Evolutionary conservation across 2,888 invertebrate species (phyloP).

Genomic region (Calliopum simillimum): DNA sequence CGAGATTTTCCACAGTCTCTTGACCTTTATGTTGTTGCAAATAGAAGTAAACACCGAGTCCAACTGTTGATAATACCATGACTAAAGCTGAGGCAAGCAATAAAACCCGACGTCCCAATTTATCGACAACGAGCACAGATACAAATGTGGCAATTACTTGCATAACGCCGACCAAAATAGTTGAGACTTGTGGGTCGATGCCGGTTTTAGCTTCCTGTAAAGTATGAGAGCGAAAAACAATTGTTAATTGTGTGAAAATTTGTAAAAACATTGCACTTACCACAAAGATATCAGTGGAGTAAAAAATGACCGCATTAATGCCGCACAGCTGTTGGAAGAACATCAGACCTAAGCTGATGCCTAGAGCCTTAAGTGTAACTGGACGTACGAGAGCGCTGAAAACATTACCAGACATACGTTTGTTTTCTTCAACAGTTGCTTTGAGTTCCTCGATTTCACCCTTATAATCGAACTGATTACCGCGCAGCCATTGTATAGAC

Average conservation of each 20-base stretch:
- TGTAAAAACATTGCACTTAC: constrained; percentile 68
- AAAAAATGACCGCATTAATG: constrained; percentile 86
- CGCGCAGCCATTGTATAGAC: constrained; percentile 79
- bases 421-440: constrained; percentile 68
- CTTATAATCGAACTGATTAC: constrained; percentile 75
- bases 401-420: constrained; percentile 71
- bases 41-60: constrained; percentile 78
- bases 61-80: constrained; percentile 77
- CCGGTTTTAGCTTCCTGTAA: constrained; percentile 60
- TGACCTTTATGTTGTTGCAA: constrained; percentile 57
- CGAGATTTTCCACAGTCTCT: constrained; percentile 69
- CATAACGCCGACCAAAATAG: constrained; percentile 86
- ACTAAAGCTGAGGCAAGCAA: constrained; percentile 77
- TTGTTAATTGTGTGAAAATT: no score
- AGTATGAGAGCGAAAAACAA: not conserved
- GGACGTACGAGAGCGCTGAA: constrained; percentile 71
- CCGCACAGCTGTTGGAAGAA: constrained; percentile 89
- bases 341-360: constrained; percentile 84
- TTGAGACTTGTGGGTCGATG: constrained; percentile 73
- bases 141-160: constrained; percentile 77
- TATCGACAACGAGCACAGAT: constrained; percentile 83
- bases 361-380: constrained; percentile 73
- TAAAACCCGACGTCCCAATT: constrained; percentile 81
- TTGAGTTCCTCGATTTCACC: constrained; percentile 74
- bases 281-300: constrained; percentile 79